These are phyloP conservation scores for Artemia franciscana DNA, from an alignment of 1,140 invertebrate genomes.

Conservation along the genomic window DNA sequence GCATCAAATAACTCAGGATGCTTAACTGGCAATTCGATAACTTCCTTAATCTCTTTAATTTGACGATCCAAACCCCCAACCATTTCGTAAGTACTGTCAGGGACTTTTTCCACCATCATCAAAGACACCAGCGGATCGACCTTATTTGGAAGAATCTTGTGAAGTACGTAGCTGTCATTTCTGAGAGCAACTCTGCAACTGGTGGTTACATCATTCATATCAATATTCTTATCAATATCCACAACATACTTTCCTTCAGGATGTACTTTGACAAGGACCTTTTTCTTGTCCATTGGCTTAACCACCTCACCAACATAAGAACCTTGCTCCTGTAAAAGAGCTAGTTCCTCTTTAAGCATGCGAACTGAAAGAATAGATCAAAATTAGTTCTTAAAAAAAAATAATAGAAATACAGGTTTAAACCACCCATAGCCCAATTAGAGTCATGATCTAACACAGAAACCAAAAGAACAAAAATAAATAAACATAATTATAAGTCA, in stretches of 20 bases:
- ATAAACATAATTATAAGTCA: no score
- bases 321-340: slow-evolving; percentile 94
- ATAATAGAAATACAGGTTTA: no score
- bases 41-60: slow-evolving; percentile 99
- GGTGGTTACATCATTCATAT: slow-evolving; percentile 91
- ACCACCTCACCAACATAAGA: slow-evolving; percentile 99
- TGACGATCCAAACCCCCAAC: slow-evolving; percentile 97
- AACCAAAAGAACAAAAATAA: no score
- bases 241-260: slow-evolving; percentile 99
- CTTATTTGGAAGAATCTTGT: slow-evolving; percentile 98
- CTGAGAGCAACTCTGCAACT: slow-evolving; percentile 91
- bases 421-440: no score
- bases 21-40: slow-evolving; percentile 97
- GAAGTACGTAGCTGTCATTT: slow-evolving; percentile 95
- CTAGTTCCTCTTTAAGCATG: slow-evolving; percentile 89
- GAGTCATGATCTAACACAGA: no score
- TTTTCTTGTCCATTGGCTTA: slow-evolving; percentile 99
- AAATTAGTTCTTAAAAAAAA: no score
- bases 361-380: slow-evolving; percentile 41
- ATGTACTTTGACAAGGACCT: slow-evolving; percentile 97
- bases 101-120: slow-evolving; percentile 99
- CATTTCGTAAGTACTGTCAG: slow-evolving; percentile 99
- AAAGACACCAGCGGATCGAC: slow-evolving; percentile 98
- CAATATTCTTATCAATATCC: slow-evolving; percentile 97
- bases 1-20: slow-evolving; percentile 99